Conservation (phyloP, 2,888 invertebrate species). For the Lapara coniferarum region DNA sequence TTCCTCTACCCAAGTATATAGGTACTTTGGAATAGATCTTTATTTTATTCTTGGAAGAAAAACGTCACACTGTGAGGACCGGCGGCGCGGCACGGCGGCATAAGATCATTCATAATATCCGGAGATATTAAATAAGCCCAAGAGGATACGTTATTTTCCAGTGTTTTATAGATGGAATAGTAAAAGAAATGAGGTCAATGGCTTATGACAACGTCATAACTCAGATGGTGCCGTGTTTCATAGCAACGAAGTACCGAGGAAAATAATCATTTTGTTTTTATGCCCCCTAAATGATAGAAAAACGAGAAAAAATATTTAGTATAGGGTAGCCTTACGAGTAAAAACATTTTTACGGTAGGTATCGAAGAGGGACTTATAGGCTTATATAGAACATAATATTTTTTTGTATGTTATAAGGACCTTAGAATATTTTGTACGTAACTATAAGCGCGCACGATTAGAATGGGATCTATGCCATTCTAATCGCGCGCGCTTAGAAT, state of each 20-base stretch:
- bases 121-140: constrained; percentile 38
- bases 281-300: background rate
- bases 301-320: background rate
- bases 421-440: too few relatives aligned
- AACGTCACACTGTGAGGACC: background rate
- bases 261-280: constrained; percentile 19
- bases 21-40: background rate
- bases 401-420: too few relatives aligned
- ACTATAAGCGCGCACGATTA: too few relatives aligned
- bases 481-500: too few relatives aligned
- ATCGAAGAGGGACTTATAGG: too few relatives aligned
- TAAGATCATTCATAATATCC: constrained; percentile 28
- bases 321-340: background rate
- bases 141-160: constrained; percentile 46
- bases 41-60: background rate
- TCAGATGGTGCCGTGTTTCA: constrained; percentile 36
- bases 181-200: constrained; percentile 59
- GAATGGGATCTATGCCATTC: too few relatives aligned
- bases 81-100: background rate
- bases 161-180: constrained; percentile 56
- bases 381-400: too few relatives aligned
- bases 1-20: background rate
- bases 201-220: constrained; percentile 42
- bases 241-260: constrained; percentile 29
- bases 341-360: constrained; percentile 10